phyloP scores from a whole-genome alignment of 2,113 vertebrate species.

The Stomatorhinus ivindoensis region DNA sequence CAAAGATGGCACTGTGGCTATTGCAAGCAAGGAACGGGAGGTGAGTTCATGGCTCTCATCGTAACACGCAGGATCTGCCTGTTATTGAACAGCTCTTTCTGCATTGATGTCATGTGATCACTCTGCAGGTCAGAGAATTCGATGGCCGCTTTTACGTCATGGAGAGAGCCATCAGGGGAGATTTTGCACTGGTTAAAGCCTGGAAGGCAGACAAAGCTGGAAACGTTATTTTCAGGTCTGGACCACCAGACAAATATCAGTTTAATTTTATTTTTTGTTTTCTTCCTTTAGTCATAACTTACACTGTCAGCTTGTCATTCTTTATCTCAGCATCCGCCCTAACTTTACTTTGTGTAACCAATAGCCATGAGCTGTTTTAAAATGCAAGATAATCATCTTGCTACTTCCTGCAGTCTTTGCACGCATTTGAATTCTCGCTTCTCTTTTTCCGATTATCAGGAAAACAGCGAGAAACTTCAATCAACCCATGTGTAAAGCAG shows the following conservation, averaged over 20 bases:
- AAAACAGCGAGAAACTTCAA: slow-evolving; percentile 81
- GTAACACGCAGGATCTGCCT: background rate
- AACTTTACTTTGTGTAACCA: background rate
- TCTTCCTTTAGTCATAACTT: background rate
- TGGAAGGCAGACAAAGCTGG: slow-evolving; percentile 81
- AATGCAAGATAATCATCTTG: background rate
- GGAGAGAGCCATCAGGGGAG: slow-evolving; percentile 74
- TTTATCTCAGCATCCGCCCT: slow-evolving; percentile 1
- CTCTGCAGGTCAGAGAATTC: slow-evolving; percentile 68
- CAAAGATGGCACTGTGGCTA: slow-evolving; percentile 64
- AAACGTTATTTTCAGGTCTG: slow-evolving; percentile 76
- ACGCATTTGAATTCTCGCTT: background rate
- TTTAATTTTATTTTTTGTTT: background rate
- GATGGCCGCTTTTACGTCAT: slow-evolving; percentile 70
- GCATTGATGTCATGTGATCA: background rate
- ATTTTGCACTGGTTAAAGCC: slow-evolving; percentile 77
- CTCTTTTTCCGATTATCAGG: slow-evolving; percentile 38
- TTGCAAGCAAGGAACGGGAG: slow-evolving; percentile 71
- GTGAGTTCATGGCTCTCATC: slow-evolving; percentile 41
- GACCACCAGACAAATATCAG: background rate
- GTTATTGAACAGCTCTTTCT: background rate
- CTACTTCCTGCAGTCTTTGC: background rate
- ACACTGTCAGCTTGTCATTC: background rate
- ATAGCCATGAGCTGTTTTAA: background rate
- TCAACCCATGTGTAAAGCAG: slow-evolving; percentile 80